Evolutionary conservation across 2,797 vertebrate species (phyloP), one percentile per base, ranked within the genome.

Genomic region (Oophaga sylvatica): DNA sequence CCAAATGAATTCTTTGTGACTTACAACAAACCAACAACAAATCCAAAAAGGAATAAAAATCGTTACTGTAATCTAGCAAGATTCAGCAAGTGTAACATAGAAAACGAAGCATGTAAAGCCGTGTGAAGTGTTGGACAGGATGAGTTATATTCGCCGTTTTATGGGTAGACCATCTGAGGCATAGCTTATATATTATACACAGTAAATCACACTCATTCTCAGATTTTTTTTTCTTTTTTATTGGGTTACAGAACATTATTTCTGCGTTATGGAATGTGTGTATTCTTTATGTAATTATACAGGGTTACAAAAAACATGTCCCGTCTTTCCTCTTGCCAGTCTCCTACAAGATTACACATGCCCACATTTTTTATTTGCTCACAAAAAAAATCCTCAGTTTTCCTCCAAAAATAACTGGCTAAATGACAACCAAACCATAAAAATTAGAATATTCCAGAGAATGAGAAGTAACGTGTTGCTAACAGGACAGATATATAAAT

Each of bases 181-280:
- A 22, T 6, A 8, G 26, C 29, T 59, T 29, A 80, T 2, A n/a
- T 26, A 56, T 41, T n/a, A 26, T 26, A 26, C n/a, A 16, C 65
- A 68, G 29, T 68, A 68, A 60, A 68, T 20, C 56, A 86, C 29
- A 56, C 45, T 29, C 81, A 80, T 70, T 80, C 45, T 88, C 70
- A 85, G 48, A 65, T n/a, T 81, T 57, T 45, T 57, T 45, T 98
- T 97, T 97, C 13, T 81, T 53, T 53, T 99, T 98, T 98, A 98
- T 97, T 98, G 93, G 94, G 95, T 97, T 97, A 96, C 95, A 96
- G 95, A 93, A 93, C 92, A 53, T 89, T 87, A 90, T 93, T 92
- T 89, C 91, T 93, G 90, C 90, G 91, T 94, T 97, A 90, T 97
- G 97, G 97, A 98, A 98, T 98, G 97, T 97, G 93, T 93, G 93